Evolutionary conservation across 2,797 vertebrate species (phyloP).

Genomic region (Philypnodon macrostomus): DNA sequence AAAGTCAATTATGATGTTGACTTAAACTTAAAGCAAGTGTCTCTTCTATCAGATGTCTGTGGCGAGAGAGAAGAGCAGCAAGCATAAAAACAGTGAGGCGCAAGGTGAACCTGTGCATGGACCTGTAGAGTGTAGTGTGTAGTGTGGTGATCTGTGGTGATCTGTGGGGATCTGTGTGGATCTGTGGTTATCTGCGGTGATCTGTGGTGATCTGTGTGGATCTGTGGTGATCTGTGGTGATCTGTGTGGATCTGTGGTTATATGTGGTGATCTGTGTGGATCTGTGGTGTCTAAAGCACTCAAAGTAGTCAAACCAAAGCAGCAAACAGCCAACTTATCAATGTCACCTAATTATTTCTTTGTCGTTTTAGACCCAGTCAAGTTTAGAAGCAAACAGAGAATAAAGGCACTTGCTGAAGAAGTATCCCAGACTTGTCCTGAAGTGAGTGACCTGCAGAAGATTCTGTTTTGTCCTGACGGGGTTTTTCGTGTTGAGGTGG

Average conservation of each 20-base stretch:
- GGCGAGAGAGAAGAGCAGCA: slow-evolving; percentile 48
- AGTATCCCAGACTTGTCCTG: background rate
- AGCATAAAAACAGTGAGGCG: slow-evolving; percentile 54
- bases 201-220: too few species aligned
- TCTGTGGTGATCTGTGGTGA: too few species aligned
- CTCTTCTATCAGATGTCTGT: slow-evolving; percentile 65
- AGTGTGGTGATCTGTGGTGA: too few species aligned
- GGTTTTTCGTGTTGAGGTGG: slow-evolving; percentile 48
- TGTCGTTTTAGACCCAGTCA: slow-evolving; percentile 42
- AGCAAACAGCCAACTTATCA: too few species aligned
- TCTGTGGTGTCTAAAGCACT: too few species aligned
- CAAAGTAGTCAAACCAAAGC: too few species aligned
- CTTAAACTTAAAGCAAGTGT: too few species aligned
- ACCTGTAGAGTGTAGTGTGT: slow-evolving; percentile 16
- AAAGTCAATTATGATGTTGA: background rate
- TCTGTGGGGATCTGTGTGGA: too few species aligned
- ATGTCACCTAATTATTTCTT: background rate
- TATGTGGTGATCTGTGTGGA: too few species aligned
- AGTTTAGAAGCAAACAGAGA: slow-evolving; percentile 52
- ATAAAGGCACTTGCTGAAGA: slow-evolving; percentile 27
- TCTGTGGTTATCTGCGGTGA: too few species aligned
- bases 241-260: too few species aligned
- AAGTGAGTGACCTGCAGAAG: slow-evolving; percentile 18
- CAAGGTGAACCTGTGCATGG: slow-evolving; percentile 64
- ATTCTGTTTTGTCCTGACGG: slow-evolving; percentile 40